These are phyloP conservation scores for Bagarius yarrelli DNA, from an alignment of 2,113 vertebrate genomes.

Conservation along the genomic window DNA sequence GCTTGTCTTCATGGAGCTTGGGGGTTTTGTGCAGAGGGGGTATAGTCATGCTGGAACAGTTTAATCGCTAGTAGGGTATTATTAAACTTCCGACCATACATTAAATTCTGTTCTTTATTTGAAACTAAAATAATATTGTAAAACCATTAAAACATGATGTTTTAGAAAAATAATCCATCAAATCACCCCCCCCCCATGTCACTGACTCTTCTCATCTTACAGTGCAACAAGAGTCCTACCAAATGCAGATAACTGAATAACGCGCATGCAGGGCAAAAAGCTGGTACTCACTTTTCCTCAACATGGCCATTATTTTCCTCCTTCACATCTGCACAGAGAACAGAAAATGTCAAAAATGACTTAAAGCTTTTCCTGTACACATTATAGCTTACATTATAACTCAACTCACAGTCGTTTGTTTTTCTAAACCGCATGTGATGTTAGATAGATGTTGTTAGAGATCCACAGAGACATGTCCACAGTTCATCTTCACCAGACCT, in stretches of 20 bases:
- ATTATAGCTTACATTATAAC: too few relatives aligned
- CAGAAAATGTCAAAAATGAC: conserved; percentile 18
- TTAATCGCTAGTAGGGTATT: too few relatives aligned
- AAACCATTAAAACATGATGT: too few relatives aligned
- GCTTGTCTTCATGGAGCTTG: too few relatives aligned
- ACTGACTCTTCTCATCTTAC: too few relatives aligned
- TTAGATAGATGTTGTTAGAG: not conserved
- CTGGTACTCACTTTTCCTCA: conserved; percentile 83
- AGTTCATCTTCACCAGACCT: not conserved
- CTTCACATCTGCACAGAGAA: conserved; percentile 57
- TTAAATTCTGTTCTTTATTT: too few relatives aligned
- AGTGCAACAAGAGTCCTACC: not conserved
- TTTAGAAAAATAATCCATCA: too few relatives aligned
- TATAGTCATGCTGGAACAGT: too few relatives aligned
- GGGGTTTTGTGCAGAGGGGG: too few relatives aligned
- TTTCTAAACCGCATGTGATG: not conserved
- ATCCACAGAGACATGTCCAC: not conserved
- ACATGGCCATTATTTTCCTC: conserved; percentile 79
- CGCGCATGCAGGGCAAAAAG: not conserved
- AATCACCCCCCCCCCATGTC: too few relatives aligned
- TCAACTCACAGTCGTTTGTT: not conserved
- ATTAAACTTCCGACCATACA: too few relatives aligned
- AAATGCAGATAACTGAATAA: not conserved
- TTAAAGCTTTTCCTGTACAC: not conserved
- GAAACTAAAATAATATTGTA: too few relatives aligned